Conservation (phyloP, 1,140 invertebrate genomes). For the Brachystomella parvula region DNA sequence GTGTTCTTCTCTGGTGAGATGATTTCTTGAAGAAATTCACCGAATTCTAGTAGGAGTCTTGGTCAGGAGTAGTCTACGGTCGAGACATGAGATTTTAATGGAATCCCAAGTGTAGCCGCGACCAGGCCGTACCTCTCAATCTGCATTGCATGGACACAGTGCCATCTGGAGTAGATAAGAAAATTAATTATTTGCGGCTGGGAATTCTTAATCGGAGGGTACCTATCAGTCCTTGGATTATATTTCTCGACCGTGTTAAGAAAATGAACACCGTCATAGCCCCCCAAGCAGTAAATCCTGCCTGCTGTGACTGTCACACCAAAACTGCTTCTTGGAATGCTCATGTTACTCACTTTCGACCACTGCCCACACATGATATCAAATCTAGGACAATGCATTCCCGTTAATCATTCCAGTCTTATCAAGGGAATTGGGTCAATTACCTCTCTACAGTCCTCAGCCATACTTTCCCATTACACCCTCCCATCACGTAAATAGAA, state of each 20-base stretch:
- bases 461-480: conserved; percentile 41
- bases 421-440: conserved; percentile 2
- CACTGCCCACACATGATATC: conserved; percentile 40
- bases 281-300: conserved; percentile 48
- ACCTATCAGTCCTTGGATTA: conserved; percentile 45
- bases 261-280: conserved; percentile 46
- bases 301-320: conserved; percentile 42
- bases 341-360: conserved; percentile 42
- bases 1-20: conserved; percentile 15
- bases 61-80: conserved; percentile 34
- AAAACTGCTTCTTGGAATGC: conserved; percentile 41
- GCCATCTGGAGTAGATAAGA: conserved; percentile 37
- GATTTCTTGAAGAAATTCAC: conserved; percentile 28
- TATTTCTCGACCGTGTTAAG: conserved; percentile 48
- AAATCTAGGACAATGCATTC: conserved; percentile 31
- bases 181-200: neutral
- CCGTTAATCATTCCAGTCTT: neutral
- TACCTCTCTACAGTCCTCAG: conserved; percentile 41
- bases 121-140: conserved; percentile 40
- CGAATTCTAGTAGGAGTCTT: conserved; percentile 29
- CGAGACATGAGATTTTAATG: conserved; percentile 29
- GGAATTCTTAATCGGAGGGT: neutral
- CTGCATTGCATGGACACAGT: conserved; percentile 42
- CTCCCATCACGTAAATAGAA: conserved; percentile 41
- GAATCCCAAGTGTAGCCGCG: conserved; percentile 39